Evolutionary conservation across 1,140 invertebrate genomes (phyloP), one percentile per base, ranked within the genome.

Genomic region (Halyomorpha halys): DNA sequence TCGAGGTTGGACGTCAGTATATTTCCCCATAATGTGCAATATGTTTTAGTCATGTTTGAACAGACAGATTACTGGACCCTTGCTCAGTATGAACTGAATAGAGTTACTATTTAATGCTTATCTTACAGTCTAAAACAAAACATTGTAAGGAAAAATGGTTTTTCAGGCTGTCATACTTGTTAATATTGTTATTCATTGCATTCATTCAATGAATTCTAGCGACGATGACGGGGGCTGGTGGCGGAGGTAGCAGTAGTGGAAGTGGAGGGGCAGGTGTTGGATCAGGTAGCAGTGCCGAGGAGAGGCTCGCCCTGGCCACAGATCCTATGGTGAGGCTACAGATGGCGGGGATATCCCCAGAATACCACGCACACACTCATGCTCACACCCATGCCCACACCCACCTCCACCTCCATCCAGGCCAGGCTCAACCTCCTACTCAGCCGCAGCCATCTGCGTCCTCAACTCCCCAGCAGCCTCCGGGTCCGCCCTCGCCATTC

Each of bases 351-450:
- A 86, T 87, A 69, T 86, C 84, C 69, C 86, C 83, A 65, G 86
- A 86, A 76, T 88, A 86, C 75, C 87, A 89, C 73, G 85, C 86
- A 69, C 87, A 90, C 74, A 86, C 86, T 63, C 89, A 91, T 74
- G 87, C 87, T 61, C 87, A 90, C 76, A 88, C 89, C 69, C 91
- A 94, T 79, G 89, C 90, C 70, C 91, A 82, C 67, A 74, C 78
- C 59, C 80, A 81, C 70, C 73, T 76, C 34, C 80, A 94, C 80
- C 84, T 91, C 73, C 90, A 92, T 79, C 86, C 86, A 70, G 86
- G 86, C 74, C 86, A 87, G 77, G 87, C 90, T 75, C 84, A 84
- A 73, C 85, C 83, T 66, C 84, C 73, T 21, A 45, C 49, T 4
- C 83, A 84, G 70, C 80, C 78, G 66, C 65, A 74, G 72, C 45